Evolutionary conservation across 1,140 invertebrate species (phyloP).

Genomic region (Formica exsecta): DNA sequence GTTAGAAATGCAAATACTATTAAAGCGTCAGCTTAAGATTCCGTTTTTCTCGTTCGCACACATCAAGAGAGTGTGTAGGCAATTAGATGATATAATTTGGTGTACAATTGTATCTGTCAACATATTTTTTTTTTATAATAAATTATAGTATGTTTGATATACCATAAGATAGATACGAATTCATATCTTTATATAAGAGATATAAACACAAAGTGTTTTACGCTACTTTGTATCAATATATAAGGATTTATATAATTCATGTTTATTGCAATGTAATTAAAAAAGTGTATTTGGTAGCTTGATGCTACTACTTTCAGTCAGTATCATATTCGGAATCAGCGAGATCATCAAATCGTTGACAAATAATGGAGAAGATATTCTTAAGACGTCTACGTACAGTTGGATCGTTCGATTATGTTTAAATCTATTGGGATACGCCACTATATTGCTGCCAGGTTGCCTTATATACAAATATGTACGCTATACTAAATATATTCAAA

Average conservation of each 20-base stretch:
- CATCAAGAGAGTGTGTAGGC: not conserved
- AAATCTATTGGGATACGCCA: constrained; percentile 96
- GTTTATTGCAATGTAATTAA: constrained; percentile 48
- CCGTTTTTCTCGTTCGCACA: not conserved
- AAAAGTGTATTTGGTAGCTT: constrained; percentile 81
- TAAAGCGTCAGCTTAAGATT: not conserved
- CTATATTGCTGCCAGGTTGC: constrained; percentile 94
- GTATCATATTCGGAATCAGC: constrained; percentile 87
- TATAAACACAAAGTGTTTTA: not conserved
- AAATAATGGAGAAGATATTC: constrained; percentile 84
- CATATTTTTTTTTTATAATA: not conserved
- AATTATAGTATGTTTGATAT: constrained; percentile 10
- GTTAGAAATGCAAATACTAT: not conserved
- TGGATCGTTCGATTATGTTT: constrained; percentile 93
- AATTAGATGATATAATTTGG: constrained; percentile 14
- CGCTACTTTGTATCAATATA: not conserved
- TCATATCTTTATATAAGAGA: not conserved
- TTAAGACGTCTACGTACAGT: constrained; percentile 86
- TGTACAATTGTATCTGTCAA: not conserved
- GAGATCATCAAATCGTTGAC: constrained; percentile 87
- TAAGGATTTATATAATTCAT: not conserved
- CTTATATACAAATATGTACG: constrained; percentile 94
- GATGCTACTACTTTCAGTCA: constrained; percentile 85
- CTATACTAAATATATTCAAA: constrained; percentile 93
- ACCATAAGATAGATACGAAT: not conserved